Evolutionary conservation across 1,140 invertebrate genomes (phyloP), one percentile per base, ranked within the genome.

Genomic region (Adelges cooleyi): DNA sequence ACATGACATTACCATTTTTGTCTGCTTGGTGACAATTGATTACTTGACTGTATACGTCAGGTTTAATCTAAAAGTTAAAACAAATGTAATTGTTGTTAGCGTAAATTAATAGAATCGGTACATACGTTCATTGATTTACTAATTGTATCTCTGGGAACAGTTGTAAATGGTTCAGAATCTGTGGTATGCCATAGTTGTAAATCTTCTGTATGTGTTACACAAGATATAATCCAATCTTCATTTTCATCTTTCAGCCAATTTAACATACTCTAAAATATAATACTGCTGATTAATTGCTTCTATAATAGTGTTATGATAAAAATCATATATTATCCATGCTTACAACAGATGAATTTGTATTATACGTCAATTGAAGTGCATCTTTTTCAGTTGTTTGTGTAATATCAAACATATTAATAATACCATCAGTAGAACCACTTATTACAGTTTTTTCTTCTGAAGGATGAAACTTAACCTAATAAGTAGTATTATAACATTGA

Each of bases 321-420:
- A 33, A 11, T 33, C 11, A 33, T 33, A 33, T 33, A 33, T 33
- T 6, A 33, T 11, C 29, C 18, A 18, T 9, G 33, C 56, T 48
- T 48, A 62, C 56, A 62, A 93, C 83, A 40, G 87, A 86, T 65
- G 85, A 86, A 71, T 90, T 86, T 11, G 88, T 83, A 73, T 93
- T 95, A n/a, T 92, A 78, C 2, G 86, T 86, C 71, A 83, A 83
- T 18, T 76, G 74, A 1, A 96, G 75, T 0, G 92, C 91, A 73
- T 89, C 85, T 67, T 92, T 89, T 77, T 95, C 92, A 2, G 74
- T 78, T 0, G 77, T 69, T 74, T 92, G 77, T 49, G 77, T 80
- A 1, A 95, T 77, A 73, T 95, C 86, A 74, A 85, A 95, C 18
- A 91, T 72, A 76, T 94, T 95, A 1, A 95, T 82, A 1, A 95